Evolutionary conservation across 1,140 invertebrate species (phyloP).

Genomic region (Pantala flavescens): DNA sequence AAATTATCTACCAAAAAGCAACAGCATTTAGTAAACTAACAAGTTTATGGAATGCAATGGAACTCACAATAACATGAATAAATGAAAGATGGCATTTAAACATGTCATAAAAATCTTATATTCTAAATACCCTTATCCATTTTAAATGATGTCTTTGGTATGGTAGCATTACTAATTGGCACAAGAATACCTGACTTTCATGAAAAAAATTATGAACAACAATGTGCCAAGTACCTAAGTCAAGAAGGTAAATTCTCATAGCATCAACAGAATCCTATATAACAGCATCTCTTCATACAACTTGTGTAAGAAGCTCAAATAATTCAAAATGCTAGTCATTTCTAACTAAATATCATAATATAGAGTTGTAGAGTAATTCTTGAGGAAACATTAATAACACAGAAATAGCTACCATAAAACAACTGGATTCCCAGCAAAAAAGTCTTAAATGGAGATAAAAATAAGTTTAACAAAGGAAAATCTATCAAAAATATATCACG

Average conservation of each 20-base stretch:
- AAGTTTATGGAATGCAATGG: not conserved
- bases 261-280: not conserved
- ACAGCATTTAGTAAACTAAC: not conserved
- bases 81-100: not conserved
- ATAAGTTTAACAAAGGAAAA: not conserved
- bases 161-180: not conserved
- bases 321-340: not conserved
- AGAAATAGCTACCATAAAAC: not conserved
- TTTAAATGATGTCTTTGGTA: not conserved
- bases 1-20: not conserved
- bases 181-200: not conserved
- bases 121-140: conserved; percentile 2
- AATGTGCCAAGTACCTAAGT: not conserved
- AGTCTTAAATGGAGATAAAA: not conserved
- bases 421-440: not conserved
- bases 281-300: not conserved
- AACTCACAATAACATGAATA: not conserved
- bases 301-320: not conserved
- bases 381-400: not conserved
- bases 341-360: conserved; percentile 9
- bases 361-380: not conserved
- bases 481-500: not conserved
- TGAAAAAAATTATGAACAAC: not conserved
- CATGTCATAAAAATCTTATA: not conserved
- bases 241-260: not conserved